These are phyloP conservation scores for Notocelia uddmanniana DNA, from an alignment of 2,888 invertebrate species.

Conservation along the genomic window DNA sequence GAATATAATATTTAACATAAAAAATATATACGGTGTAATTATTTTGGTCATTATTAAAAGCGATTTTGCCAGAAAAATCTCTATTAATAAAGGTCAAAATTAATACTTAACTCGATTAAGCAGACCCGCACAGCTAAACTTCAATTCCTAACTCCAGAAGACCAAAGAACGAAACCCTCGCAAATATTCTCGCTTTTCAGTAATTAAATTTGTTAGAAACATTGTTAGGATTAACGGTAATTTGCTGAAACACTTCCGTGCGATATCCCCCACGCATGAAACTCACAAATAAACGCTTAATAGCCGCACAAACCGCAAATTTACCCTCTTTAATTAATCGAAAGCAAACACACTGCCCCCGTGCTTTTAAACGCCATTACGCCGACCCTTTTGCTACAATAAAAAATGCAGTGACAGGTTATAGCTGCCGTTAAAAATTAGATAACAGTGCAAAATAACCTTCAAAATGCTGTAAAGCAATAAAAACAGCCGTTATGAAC, in stretches of 20 bases:
- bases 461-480: constrained; percentile 54
- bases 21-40: too few species aligned
- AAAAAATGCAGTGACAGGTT: constrained; percentile 49
- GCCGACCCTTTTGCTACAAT: constrained; percentile 50
- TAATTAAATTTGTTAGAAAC: constrained; percentile 38
- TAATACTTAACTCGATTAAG: background rate
- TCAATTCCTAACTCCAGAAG: background rate
- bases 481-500: constrained; percentile 58
- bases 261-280: constrained; percentile 47
- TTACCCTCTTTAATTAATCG: constrained; percentile 61
- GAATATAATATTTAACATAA: too few species aligned
- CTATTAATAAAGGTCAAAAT: background rate
- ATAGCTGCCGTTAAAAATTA: constrained; percentile 40
- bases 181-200: constrained; percentile 19
- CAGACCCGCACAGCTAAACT: background rate
- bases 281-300: constrained; percentile 57
- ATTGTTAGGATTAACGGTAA: constrained; percentile 40
- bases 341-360: constrained; percentile 53
- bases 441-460: constrained; percentile 42
- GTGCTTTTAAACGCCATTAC: constrained; percentile 58
- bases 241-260: constrained; percentile 49
- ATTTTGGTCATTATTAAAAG: too few species aligned
- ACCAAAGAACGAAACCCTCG: constrained; percentile 2
- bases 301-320: constrained; percentile 55
- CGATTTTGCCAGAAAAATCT: too few species aligned